Conservation (phyloP, 2,797 vertebrate genomes). For the Rhabdomys pumilio region DNA sequence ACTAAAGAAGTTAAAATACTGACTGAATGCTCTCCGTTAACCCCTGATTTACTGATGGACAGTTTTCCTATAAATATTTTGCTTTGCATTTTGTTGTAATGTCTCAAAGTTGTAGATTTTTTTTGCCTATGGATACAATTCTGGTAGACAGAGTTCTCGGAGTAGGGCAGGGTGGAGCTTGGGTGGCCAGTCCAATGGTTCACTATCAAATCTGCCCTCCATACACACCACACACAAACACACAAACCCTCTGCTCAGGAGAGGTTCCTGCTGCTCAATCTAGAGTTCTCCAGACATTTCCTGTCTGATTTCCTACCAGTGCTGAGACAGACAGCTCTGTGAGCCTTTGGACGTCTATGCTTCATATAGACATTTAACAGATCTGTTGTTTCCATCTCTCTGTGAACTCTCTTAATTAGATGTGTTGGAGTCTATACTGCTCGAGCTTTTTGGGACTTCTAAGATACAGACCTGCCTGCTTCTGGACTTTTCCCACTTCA, state of each 20-base stretch:
- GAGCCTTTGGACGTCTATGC: background rate
- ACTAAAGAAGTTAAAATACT: background rate
- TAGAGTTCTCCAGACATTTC: background rate
- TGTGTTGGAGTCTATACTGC: background rate
- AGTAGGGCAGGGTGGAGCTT: background rate
- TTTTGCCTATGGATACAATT: background rate
- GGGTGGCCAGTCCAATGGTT: no score
- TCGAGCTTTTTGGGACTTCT: background rate
- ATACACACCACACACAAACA: background rate
- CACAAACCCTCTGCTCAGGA: background rate
- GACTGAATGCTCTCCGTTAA: background rate
- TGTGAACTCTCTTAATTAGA: no score
- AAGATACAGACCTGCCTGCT: background rate
- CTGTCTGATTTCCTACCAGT: background rate
- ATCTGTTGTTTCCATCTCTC: background rate
- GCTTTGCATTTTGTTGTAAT: background rate
- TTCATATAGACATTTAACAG: background rate
- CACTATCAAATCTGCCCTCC: background rate
- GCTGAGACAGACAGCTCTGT: background rate
- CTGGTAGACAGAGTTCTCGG: background rate
- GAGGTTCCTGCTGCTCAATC: background rate
- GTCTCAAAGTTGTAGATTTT: background rate
- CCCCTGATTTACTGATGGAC: background rate
- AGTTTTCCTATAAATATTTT: background rate
- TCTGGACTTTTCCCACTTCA: background rate